These are phyloP conservation scores for Andrena hattorfiana DNA, from an alignment of 2,888 invertebrate genomes.

Conservation along the genomic window DNA sequence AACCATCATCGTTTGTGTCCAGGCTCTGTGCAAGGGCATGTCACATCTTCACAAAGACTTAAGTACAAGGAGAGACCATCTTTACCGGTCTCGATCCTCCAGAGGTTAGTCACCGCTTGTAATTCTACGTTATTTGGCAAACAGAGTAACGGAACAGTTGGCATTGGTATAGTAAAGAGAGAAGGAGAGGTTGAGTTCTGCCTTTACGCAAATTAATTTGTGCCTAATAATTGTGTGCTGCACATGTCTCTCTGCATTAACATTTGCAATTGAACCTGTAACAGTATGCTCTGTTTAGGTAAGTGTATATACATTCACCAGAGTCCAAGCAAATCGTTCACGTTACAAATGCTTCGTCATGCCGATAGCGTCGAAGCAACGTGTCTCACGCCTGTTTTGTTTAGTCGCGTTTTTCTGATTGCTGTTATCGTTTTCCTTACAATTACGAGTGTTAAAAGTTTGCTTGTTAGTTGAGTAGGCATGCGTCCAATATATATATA, in stretches of 20 bases:
- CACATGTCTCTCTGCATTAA: slow-evolving; percentile 43
- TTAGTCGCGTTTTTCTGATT: slow-evolving; percentile 6
- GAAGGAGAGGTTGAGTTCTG: slow-evolving; percentile 17
- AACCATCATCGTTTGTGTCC: slow-evolving; percentile 82
- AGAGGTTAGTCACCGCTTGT: slow-evolving; percentile 84
- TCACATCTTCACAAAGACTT: slow-evolving; percentile 87
- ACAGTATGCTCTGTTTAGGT: slow-evolving; percentile 50
- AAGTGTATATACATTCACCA: slow-evolving; percentile 44
- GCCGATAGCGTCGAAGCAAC: slow-evolving; percentile 19
- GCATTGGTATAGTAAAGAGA: not conserved
- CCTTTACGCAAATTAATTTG: slow-evolving; percentile 26
- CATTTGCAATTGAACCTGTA: slow-evolving; percentile 42
- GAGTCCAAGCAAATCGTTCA: slow-evolving; percentile 14
- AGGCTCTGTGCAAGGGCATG: slow-evolving; percentile 84
- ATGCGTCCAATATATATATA: slow-evolving; percentile 3
- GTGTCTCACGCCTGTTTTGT: slow-evolving; percentile 26
- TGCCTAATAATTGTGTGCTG: slow-evolving; percentile 35
- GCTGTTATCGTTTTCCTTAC: slow-evolving; percentile 17
- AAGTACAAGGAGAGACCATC: slow-evolving; percentile 89
- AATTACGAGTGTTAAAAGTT: slow-evolving; percentile 23
- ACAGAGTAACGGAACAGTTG: slow-evolving; percentile 25
- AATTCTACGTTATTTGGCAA: slow-evolving; percentile 41
- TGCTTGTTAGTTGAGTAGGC: slow-evolving; percentile 32
- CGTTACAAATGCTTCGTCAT: slow-evolving; percentile 33
- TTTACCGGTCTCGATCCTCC: slow-evolving; percentile 81